Evolutionary conservation across 2,797 vertebrate genomes (phyloP).

Genomic region (Malurus splendens): DNA sequence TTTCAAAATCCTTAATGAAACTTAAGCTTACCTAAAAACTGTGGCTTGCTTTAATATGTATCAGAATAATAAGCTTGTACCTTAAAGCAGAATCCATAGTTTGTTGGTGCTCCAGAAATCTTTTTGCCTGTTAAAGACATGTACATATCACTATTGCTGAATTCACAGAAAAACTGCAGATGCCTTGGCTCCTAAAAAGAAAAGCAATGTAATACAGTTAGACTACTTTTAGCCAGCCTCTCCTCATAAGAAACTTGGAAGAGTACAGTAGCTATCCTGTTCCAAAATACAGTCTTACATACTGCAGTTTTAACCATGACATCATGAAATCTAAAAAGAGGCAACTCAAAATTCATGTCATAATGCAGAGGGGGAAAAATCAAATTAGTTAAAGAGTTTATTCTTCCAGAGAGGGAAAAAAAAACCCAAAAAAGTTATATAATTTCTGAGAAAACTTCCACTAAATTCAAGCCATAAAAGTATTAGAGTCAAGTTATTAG

Average conservation of each 20-base stretch:
- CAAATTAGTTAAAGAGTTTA: not conserved
- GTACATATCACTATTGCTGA: conserved; percentile 89
- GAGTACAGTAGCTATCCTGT: not conserved
- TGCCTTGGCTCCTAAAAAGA: conserved; percentile 89
- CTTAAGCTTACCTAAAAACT: conserved; percentile 68
- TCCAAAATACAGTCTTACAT: conserved; percentile 2
- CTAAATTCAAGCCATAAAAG: not conserved
- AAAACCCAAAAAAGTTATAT: not conserved
- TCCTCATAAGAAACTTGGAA: not conserved
- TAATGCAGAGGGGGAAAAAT: not conserved
- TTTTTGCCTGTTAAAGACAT: conserved; percentile 86
- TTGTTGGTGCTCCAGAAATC: conserved; percentile 84
- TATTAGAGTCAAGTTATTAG: not conserved
- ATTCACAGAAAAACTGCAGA: conserved; percentile 94
- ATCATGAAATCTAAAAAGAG: not conserved
- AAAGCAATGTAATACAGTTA: conserved; percentile 45
- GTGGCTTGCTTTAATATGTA: conserved; percentile 64
- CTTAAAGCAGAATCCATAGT: conserved; percentile 95
- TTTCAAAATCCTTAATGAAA: conserved; percentile 55
- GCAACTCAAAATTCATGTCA: not conserved
- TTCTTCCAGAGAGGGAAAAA: not conserved
- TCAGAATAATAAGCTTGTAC: conserved; percentile 78
- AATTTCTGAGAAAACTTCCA: not conserved
- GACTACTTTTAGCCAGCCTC: conserved; percentile 16
- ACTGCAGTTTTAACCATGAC: not conserved